phyloP scores from a whole-genome alignment of 2,113 vertebrate species.

The Aythya baeri region DNA sequence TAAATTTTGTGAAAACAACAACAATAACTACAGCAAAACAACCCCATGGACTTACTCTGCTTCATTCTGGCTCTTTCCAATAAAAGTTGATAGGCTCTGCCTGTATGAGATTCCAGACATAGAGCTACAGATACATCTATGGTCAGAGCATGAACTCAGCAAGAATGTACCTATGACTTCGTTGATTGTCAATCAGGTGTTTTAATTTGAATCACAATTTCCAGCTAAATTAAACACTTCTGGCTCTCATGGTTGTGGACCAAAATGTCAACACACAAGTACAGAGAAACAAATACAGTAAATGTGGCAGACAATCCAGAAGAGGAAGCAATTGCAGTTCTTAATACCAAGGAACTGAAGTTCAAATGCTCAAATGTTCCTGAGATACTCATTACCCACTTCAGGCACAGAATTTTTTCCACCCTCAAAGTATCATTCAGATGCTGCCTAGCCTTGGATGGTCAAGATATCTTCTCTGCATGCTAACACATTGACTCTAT shows the following conservation, averaged over 20 bases:
- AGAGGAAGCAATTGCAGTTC: not conserved
- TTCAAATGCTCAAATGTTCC: not conserved
- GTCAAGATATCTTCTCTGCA: not conserved
- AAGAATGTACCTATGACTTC: not conserved
- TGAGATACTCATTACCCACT: not conserved
- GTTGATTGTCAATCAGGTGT: rapidly evolving
- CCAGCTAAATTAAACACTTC: not conserved
- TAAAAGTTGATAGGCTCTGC: not conserved
- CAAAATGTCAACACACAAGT: not conserved
- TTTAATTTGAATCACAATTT: not conserved
- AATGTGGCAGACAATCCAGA: not conserved
- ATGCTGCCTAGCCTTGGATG: not conserved
- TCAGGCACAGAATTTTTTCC: not conserved
- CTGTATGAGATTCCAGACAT: not conserved
- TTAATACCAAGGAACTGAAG: not conserved
- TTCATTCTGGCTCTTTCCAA: not conserved
- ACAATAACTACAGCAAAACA: not conserved
- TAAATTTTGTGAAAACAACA: not conserved
- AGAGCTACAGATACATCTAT: not conserved
- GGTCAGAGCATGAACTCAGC: not conserved
- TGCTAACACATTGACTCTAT: not conserved
- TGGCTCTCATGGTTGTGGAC: not conserved
- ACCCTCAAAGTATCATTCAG: not conserved
- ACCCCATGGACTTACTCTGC: not conserved
- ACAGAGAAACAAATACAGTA: not conserved